phyloP scores from a whole-genome alignment of 2,888 invertebrate species.

The Polydesmus complanatus region DNA sequence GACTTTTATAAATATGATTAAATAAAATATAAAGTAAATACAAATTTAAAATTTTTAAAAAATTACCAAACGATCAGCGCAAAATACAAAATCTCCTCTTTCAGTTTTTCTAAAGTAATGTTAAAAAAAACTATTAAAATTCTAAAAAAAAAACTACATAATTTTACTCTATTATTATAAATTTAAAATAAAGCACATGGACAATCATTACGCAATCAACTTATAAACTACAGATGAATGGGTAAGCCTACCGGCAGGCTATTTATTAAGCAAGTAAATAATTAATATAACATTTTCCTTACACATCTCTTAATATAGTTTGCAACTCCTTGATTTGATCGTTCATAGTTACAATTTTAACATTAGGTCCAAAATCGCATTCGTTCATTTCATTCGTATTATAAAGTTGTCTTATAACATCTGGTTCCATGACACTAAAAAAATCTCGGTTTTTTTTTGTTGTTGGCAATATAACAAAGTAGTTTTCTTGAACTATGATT shows the following conservation, averaged over 20 bases:
- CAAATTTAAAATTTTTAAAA: background rate
- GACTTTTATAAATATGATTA: background rate
- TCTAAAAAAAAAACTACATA: no score
- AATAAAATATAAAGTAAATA: background rate
- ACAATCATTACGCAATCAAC: background rate
- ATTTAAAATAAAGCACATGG: background rate
- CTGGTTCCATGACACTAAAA: slow-evolving; percentile 9
- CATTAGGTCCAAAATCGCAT: slow-evolving; percentile 22
- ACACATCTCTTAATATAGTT: slow-evolving; percentile 38
- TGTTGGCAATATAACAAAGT: no score
- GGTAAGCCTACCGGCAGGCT: no score
- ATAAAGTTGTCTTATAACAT: slow-evolving; percentile 19
- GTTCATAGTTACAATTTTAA: slow-evolving; percentile 25
- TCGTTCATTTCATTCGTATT: slow-evolving; percentile 20
- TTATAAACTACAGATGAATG: slow-evolving; percentile 6
- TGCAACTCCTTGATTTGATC: slow-evolving; percentile 32
- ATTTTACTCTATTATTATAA: no score
- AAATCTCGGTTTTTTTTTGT: no score
- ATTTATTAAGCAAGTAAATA: slow-evolving; percentile 5
- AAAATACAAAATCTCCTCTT: slow-evolving; percentile 94
- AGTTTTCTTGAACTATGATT: no score
- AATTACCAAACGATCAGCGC: slow-evolving; percentile 77
- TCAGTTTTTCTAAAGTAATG: slow-evolving; percentile 78
- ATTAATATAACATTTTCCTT: slow-evolving; percentile 15
- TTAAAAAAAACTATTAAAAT: no score